Base-by-base conservation (phyloP, 1,140 invertebrate species). In the Tetramorium parvispinum region DNA sequence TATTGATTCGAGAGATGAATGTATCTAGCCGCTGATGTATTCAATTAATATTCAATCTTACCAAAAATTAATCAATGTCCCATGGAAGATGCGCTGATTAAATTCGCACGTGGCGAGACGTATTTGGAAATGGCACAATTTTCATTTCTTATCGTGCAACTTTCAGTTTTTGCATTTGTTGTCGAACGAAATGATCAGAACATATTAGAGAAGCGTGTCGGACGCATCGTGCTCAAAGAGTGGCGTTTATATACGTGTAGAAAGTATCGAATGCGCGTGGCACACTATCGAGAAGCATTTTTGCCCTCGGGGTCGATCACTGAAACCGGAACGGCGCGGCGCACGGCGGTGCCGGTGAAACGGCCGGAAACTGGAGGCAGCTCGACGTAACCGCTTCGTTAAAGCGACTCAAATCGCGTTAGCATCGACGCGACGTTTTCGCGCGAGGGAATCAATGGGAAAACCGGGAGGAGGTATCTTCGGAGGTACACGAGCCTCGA, bases 241-340 rank as follows among this genome's bases (percentile, higher is more conserved):
- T 16, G n/a, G 11, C 21, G 13, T n/a, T 21, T 55, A 37, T 77
- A 18, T 43, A 46, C 8, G 3, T 70, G 43, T 53, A 55, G 43
- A 55, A 79, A 81, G 57, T 85, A 85, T 46, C 70, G 46, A 71
- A 46, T 43, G 21, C 43, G 73, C 73, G 57, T 87, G 78, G 73
- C 86, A 88, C 51, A 85, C 63, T 88, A 88, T 24, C 49, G 40
- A 57, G 82, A 55, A 85, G 16, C 55, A 57, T 37, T 71, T 87
- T 27, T 87, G 61, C 43, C 27, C 46, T 63, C 68, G 59, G 70
- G 75, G 76, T 89, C 88, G 57, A 11, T 46, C 27, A 46, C 11
- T n/a, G 86, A 57, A 66, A 46, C n/a, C 53, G 70, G 65, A 87
- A 87, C 40, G 61, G 24, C 32, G 66, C 37, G 65, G n/a, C 27